phyloP scores from a whole-genome alignment of 2,113 vertebrate species.

The Prochilodus magdalenae region DNA sequence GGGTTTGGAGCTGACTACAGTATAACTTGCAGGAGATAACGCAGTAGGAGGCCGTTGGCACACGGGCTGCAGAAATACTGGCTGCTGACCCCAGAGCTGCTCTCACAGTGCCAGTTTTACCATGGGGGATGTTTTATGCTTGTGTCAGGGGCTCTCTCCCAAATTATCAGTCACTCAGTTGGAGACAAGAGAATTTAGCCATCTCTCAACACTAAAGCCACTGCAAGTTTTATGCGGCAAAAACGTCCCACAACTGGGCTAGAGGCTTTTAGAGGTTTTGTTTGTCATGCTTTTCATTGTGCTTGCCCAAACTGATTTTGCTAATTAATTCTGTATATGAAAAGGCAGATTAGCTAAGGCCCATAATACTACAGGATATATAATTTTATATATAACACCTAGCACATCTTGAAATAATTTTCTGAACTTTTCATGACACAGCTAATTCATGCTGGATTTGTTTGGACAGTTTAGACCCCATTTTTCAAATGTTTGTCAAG shows the following conservation, averaged over 20 bases:
- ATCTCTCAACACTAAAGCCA: background rate
- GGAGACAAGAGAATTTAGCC: background rate
- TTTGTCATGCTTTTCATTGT: background rate
- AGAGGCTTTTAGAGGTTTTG: background rate
- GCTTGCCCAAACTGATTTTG: background rate
- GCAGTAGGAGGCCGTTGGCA: slow-evolving; percentile 48
- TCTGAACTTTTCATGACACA: background rate
- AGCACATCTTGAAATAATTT: background rate
- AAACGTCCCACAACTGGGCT: background rate
- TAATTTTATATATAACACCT: background rate
- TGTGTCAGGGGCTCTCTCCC: background rate
- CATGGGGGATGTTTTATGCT: background rate
- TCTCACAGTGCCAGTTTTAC: background rate
- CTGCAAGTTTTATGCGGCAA: background rate
- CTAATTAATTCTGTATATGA: background rate
- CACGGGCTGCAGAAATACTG: slow-evolving; percentile 25
- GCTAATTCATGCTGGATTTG: background rate
- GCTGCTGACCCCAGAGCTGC: background rate
- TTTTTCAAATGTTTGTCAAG: too few species aligned
- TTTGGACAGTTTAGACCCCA: background rate
- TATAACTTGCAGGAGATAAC: slow-evolving; percentile 64
- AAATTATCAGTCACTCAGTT: background rate
- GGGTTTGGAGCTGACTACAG: slow-evolving; percentile 50
- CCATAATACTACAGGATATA: background rate
- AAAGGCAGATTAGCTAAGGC: background rate